These are phyloP conservation scores for Coelopa frigida DNA, from an alignment of 1,140 invertebrate species.

Conservation along the genomic window DNA sequence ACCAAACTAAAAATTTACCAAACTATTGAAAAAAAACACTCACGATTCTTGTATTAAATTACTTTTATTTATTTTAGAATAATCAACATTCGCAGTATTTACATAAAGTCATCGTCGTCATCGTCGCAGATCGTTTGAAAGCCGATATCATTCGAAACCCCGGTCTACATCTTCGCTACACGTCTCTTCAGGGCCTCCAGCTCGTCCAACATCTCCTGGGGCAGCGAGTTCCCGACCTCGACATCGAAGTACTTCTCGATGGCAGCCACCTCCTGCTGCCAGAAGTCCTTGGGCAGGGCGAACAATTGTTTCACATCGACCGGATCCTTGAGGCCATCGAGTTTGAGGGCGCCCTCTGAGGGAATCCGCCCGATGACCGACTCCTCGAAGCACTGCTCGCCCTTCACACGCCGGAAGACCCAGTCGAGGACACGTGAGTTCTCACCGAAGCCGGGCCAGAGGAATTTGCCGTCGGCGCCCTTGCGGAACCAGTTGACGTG, in stretches of 20 bases:
- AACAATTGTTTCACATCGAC: constrained; percentile 74
- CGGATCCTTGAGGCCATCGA: constrained; percentile 57
- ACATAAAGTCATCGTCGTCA: no score
- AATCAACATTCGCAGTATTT: no score
- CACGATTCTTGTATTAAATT: constrained; percentile 29
- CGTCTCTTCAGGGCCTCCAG: constrained; percentile 65
- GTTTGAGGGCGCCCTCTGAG: constrained; percentile 54
- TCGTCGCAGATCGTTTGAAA: no score
- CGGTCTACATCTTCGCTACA: constrained; percentile 43
- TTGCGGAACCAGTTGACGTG: constrained; percentile 94
- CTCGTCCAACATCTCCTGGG: constrained; percentile 64
- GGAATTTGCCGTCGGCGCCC: constrained; percentile 61
- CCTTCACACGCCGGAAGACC: constrained; percentile 70
- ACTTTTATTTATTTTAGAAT: no score
- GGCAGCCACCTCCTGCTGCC: constrained; percentile 77
- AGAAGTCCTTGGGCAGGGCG: constrained; percentile 81
- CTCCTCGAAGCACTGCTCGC: constrained; percentile 58
- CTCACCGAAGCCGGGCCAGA: constrained; percentile 92
- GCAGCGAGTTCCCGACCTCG: constrained; percentile 84
- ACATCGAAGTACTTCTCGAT: constrained; percentile 84
- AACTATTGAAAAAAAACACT: constrained; percentile 21
- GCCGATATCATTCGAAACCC: no score
- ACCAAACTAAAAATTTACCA: no score
- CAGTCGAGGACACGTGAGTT: constrained; percentile 85
- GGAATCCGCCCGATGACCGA: constrained; percentile 75